Conservation (phyloP, 2,113 vertebrate species). For the Cottus gobio region DNA sequence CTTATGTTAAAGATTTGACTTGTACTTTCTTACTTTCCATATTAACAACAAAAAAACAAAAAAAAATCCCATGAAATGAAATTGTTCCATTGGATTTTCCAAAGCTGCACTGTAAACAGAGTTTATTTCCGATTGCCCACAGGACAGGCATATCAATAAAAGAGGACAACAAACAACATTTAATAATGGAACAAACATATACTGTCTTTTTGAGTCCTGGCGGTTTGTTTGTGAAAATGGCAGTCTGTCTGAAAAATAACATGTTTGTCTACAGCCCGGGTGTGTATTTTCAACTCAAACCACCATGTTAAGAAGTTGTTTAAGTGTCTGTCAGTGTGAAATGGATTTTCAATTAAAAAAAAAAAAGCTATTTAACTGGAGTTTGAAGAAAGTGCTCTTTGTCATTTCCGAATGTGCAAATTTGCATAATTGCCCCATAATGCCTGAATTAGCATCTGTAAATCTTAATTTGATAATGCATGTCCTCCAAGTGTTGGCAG, state of each 20-base stretch:
- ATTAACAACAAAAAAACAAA: no score
- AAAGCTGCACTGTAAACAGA: background rate
- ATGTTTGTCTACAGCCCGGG: conserved; percentile 9
- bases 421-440: conserved; percentile 82
- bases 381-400: conserved; percentile 66
- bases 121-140: background rate
- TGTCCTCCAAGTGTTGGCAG: conserved; percentile 72
- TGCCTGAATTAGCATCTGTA: conserved; percentile 82
- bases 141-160: background rate
- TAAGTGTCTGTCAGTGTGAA: conserved; percentile 49
- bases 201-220: background rate
- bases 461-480: conserved; percentile 83
- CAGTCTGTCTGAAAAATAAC: conserved; percentile 13
- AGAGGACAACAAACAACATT: background rate
- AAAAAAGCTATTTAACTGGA: conserved; percentile 64
- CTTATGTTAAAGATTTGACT: background rate
- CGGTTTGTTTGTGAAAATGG: conserved; percentile 12
- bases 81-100: background rate
- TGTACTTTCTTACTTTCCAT: background rate
- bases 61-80: background rate
- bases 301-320: conserved; percentile 51
- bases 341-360: conserved; percentile 57
- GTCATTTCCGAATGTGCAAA: conserved; percentile 64
- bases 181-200: background rate
- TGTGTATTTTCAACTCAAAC: conserved; percentile 33